A percentile compares a stretch with the other conserved stretches of the same genome.
These are phyloP conservation scores for Aurelia aurita complex sp. Pacific DNA, from an alignment of 30 jellyfish, hydroid and myxozoan species.

Conservation along the genomic window DNA sequence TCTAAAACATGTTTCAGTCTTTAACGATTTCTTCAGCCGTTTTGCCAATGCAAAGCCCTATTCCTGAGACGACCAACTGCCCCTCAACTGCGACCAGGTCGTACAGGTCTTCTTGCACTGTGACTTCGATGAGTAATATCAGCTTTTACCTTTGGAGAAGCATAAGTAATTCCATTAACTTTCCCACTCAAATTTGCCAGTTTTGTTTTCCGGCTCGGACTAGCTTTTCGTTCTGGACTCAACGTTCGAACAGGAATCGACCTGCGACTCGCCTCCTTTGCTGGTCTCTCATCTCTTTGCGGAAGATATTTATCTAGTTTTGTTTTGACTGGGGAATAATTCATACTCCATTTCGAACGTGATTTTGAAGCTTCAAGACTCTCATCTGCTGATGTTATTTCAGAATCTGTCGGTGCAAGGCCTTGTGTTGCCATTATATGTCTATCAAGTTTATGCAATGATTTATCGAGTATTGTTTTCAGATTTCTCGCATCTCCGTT, in stretches of 20 bases:
- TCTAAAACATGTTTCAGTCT: no score
- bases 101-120: background rate
- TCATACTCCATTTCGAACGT: background rate
- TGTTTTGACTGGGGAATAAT: conserved; percentile 9
- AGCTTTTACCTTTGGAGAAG: background rate
- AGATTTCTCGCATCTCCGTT: conserved; percentile 84
- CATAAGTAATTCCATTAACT: background rate
- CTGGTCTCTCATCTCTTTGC: conserved; percentile 4
- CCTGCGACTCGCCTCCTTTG: background rate
- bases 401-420: conserved; percentile 65
- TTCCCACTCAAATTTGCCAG: background rate
- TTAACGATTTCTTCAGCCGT: no score
- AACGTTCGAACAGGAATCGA: conserved; percentile 21
- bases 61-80: background rate
- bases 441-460: conserved; percentile 85
- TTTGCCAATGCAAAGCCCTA: background rate
- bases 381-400: conserved; percentile 73
- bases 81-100: background rate
- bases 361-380: conserved; percentile 9
- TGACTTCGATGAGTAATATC: background rate
- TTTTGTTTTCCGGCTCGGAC: conserved; percentile 19
- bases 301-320: conserved; percentile 62
- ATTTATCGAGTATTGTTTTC: conserved; percentile 76
- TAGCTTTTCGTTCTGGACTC: conserved; percentile 11
- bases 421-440: conserved; percentile 76